Evolutionary conservation across 2,888 invertebrate genomes (phyloP).

Genomic region (Odontocolon sp.): DNA sequence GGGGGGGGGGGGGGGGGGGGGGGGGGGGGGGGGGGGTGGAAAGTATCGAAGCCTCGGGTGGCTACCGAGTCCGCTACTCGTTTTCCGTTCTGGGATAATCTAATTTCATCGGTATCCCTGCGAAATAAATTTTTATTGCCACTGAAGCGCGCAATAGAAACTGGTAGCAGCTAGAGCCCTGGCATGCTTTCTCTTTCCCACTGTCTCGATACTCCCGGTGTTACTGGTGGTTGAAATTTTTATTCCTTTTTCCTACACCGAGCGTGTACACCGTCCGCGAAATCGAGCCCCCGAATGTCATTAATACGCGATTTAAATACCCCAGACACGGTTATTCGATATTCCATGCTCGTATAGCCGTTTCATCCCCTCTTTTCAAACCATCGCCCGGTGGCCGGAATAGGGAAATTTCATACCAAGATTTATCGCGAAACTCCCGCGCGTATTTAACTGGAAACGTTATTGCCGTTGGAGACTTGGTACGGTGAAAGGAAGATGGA

Average conservation of each 20-base stretch:
- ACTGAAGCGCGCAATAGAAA: constrained; percentile 64
- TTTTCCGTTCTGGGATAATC: constrained; percentile 68
- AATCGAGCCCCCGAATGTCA: constrained; percentile 22
- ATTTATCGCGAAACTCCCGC: constrained; percentile 41
- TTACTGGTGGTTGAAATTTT: constrained; percentile 19
- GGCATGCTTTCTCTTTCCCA: constrained; percentile 31
- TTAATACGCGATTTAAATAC: constrained; percentile 56
- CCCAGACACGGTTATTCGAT: constrained; percentile 51
- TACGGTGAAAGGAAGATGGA: not conserved
- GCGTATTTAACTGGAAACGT: constrained; percentile 6
- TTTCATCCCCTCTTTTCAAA: not conserved
- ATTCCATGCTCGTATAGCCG: constrained; percentile 47
- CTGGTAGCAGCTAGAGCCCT: constrained; percentile 46
- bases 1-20: not conserved
- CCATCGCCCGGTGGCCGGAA: not conserved
- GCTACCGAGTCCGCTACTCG: constrained; percentile 59
- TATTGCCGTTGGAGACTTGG: not conserved
- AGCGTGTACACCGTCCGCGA: constrained; percentile 33
- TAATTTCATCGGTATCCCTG: constrained; percentile 67
- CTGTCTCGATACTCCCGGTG: constrained; percentile 32
- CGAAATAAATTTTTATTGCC: constrained; percentile 72
- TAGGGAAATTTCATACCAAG: constrained; percentile 21
- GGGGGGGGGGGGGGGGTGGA: constrained; percentile 6
- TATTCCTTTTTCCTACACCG: constrained; percentile 8
- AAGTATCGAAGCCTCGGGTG: constrained; percentile 44